Percentiles rank a stretch among this genome's conserved stretches.
Conservation (phyloP, 53 echinoderm and acorn worm species). For the Zoroaster sp. region DNA sequence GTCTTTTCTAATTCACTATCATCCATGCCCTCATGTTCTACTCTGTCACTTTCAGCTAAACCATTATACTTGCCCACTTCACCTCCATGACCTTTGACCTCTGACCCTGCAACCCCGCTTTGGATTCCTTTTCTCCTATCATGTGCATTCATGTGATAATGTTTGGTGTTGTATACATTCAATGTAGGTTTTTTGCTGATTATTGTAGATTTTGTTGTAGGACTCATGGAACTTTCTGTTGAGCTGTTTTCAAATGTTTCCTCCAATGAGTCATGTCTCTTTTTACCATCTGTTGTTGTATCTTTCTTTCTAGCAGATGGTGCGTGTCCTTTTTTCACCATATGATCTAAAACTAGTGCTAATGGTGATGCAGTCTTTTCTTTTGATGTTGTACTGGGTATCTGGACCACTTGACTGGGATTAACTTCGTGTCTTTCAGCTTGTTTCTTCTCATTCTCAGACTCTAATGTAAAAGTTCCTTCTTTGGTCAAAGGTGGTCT, state of each 20-base stretch:
- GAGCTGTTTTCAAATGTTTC: conserved; percentile 46
- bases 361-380: background rate
- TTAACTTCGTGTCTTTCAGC: background rate
- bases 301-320: background rate
- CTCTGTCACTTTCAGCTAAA: conserved; percentile 11
- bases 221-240: conserved; percentile 38
- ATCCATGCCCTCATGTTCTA: background rate
- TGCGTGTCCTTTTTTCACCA: conserved; percentile 7
- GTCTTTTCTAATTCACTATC: conserved; percentile 10
- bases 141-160: background rate
- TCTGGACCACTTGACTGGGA: background rate
- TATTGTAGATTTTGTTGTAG: background rate
- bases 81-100: conserved; percentile 19
- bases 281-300: background rate
- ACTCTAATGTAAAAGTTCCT: conserved; percentile 13
- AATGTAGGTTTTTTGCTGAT: background rate
- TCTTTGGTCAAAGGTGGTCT: background rate
- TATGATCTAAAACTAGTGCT: conserved; percentile 23
- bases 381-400: background rate
- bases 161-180: conserved; percentile 14
- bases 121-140: background rate
- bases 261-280: background rate
- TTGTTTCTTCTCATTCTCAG: background rate
- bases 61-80: background rate
- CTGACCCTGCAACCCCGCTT: background rate